Percentiles rank a stretch among this genome's conserved stretches.
Conservation (phyloP, 2,888 invertebrate species). For the Alloplasta piceator region DNA sequence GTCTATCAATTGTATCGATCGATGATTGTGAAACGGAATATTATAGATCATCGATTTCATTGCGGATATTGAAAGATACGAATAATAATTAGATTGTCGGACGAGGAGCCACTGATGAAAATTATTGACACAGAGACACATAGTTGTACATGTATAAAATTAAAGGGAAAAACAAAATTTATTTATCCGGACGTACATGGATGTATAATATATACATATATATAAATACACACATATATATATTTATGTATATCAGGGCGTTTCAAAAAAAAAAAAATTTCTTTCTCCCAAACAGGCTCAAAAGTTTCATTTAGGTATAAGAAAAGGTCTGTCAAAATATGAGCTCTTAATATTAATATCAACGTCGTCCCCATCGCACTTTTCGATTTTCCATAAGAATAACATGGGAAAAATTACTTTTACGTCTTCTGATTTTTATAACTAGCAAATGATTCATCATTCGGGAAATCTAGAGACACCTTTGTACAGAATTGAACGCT, state of each 20-base stretch:
- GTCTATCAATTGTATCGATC: conserved; percentile 76
- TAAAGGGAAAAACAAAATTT: conserved; percentile 58
- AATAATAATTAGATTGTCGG: conserved; percentile 69
- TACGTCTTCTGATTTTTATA: too few species aligned
- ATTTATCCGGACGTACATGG: conserved; percentile 58
- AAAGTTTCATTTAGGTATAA: too few species aligned
- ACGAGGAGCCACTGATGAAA: conserved; percentile 71
- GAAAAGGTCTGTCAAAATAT: too few species aligned
- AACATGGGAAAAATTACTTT: too few species aligned
- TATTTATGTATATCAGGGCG: conserved; percentile 54
- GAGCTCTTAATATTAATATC: too few species aligned
- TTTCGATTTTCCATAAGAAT: too few species aligned
- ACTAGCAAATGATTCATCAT: too few species aligned
- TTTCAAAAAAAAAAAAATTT: too few species aligned
- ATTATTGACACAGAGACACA: conserved; percentile 72
- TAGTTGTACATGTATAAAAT: conserved; percentile 71
- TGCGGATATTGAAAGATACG: conserved; percentile 58
- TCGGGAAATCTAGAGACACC: too few species aligned
- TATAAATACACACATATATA: conserved; percentile 56
- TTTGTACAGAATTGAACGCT: too few species aligned
- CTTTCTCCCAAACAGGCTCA: too few species aligned
- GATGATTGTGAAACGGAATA: conserved; percentile 65
- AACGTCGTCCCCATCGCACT: too few species aligned
- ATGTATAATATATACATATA: conserved; percentile 42
- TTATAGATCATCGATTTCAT: conserved; percentile 51